Conservation (phyloP, 2,888 invertebrate genomes). For the Busseola fusca region DNA sequence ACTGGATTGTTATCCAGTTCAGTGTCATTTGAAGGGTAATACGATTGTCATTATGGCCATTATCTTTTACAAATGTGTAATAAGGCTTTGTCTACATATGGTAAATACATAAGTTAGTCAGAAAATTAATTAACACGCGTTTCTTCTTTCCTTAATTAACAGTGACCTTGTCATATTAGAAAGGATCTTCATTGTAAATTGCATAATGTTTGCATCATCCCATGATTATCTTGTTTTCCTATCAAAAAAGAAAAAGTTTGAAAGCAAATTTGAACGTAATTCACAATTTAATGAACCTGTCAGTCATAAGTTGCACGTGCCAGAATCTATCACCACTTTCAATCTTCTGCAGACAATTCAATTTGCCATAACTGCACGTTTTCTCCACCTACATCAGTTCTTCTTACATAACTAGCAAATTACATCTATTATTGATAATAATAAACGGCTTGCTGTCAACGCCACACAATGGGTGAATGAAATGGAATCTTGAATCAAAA, state of each 20-base stretch:
- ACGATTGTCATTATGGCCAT: neutral
- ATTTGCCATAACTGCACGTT: slow-evolving; percentile 46
- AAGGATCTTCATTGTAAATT: neutral
- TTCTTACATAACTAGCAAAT: slow-evolving; percentile 58
- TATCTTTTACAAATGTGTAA: neutral
- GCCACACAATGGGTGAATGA: slow-evolving; percentile 64
- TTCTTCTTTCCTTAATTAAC: no score
- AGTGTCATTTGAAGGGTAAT: neutral
- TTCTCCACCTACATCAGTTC: slow-evolving; percentile 38
- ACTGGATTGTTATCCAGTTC: no score
- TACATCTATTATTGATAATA: slow-evolving; percentile 57
- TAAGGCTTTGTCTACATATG: no score
- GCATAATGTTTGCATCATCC: neutral
- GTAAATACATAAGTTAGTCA: no score
- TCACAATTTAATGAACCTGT: slow-evolving; percentile 14
- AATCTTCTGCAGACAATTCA: slow-evolving; percentile 48
- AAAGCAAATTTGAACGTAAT: slow-evolving; percentile 12
- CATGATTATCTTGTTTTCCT: neutral
- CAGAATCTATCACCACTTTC: slow-evolving; percentile 38
- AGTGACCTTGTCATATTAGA: neutral
- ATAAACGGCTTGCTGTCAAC: slow-evolving; percentile 58
- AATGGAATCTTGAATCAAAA: slow-evolving; percentile 68
- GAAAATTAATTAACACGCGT: no score
- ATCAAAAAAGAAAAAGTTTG: neutral
- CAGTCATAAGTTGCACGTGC: slow-evolving; percentile 16